phyloP scores from a whole-genome alignment of 2,113 vertebrate genomes.

The Miniopterus natalensis region DNA sequence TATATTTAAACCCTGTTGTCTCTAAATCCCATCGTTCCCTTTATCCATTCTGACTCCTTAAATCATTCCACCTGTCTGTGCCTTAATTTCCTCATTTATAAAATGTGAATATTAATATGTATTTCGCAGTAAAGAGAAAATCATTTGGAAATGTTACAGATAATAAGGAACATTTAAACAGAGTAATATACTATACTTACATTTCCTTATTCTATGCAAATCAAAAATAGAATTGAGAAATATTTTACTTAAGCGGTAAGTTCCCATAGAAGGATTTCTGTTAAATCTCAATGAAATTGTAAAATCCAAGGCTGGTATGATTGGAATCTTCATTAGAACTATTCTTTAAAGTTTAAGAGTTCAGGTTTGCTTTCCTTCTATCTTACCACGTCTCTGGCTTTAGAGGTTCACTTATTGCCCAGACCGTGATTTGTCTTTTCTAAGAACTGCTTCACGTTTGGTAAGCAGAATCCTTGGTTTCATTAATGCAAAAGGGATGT shows the following conservation, averaged over 20 bases:
- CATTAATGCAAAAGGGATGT: neutral
- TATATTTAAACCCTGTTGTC: slow-evolving; percentile 36
- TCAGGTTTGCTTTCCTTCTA: slow-evolving; percentile 45
- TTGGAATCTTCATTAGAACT: neutral
- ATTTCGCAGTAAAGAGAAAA: slow-evolving; percentile 53
- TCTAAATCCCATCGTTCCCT: slow-evolving; percentile 26
- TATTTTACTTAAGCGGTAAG: slow-evolving; percentile 26
- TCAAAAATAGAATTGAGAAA: slow-evolving; percentile 54
- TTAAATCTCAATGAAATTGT: slow-evolving; percentile 55
- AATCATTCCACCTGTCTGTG: slow-evolving; percentile 6
- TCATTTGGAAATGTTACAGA: slow-evolving; percentile 49
- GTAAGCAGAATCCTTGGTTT: slow-evolving; percentile 4
- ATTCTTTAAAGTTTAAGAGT: neutral
- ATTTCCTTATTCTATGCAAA: slow-evolving; percentile 26
- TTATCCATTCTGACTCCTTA: neutral
- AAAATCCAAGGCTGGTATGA: neutral
- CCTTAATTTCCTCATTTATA: slow-evolving; percentile 56
- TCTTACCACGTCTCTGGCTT: neutral
- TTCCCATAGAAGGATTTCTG: slow-evolving; percentile 30
- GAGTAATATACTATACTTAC: neutral
- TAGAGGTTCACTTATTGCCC: neutral
- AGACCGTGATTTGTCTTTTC: neutral
- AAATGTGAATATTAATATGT: slow-evolving; percentile 50
- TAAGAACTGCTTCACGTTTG: slow-evolving; percentile 36
- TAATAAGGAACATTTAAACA: slow-evolving; percentile 58